Evolutionary conservation across 2,888 invertebrate species (phyloP), one percentile per base, ranked within the genome.

Genomic region (Drosophila koepferae): DNA sequence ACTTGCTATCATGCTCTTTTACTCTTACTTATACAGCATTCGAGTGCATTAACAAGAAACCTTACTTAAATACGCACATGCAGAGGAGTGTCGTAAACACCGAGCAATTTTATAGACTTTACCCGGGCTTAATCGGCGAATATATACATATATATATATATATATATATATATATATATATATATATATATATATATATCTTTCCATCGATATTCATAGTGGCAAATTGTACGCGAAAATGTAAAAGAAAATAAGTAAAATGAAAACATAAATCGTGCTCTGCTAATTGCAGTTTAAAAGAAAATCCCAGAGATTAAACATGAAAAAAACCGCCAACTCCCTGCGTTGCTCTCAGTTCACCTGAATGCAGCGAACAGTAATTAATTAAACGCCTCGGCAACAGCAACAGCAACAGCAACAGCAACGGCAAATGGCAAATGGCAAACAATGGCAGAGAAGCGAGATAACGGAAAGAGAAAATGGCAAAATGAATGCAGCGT

Each of bases 361-460:
- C 58, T 71, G 58, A 58, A 63, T 51, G 9, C 54, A 38, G 53
- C 48, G 31, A 34, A 2, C 48, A 28, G 44, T 59, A 69, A 76
- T 78, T 78, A 80, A 78, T 78, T 72, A 76, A 76, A 72, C 64
- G 72, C 62, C 63, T 23, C 40, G 54, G 18, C 18, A 38, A 20
- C 28, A 10, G 20, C 44, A 31, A 55, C 40, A 49, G 18, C 18
- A 38, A 20, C 28, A 12, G 20, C 44, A 31, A 55, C 38, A 43
- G 40, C 10, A 43, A 41, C 49, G 28, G 28, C 28, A 28, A 28
- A 28, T 6, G 18, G 34, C 40, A 44, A 43, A 40, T 38, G 48
- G 40, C n/a, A 41, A 41, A 41, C 41, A 41, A 41, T 41, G 41
- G 14, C 36, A 36, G 36, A 36, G n/a, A 2, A 34, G 8, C 2